Conservation (phyloP, 2,113 vertebrate genomes). For the Hystrix brachyura region DNA sequence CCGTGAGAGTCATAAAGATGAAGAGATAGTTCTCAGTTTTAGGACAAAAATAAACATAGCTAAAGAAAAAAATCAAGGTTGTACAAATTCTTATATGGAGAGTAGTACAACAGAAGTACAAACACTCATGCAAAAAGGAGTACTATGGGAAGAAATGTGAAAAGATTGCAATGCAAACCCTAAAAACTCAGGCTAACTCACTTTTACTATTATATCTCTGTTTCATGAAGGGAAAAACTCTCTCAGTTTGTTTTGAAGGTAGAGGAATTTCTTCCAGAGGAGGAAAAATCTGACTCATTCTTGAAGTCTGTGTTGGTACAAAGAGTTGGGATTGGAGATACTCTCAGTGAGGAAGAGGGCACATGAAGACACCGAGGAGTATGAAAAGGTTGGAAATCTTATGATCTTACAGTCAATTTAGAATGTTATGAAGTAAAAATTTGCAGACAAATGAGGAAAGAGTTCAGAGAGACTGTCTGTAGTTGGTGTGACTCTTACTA, state of each 20-base stretch:
- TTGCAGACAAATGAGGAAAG: background rate
- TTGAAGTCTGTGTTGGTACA: background rate
- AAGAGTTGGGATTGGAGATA: background rate
- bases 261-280: background rate
- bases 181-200: background rate
- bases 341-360: background rate
- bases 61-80: background rate
- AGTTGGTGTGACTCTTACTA: background rate
- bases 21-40: slow-evolving; percentile 9
- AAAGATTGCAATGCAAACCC: background rate
- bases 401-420: background rate
- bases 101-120: background rate
- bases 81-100: background rate
- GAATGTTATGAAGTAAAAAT: background rate
- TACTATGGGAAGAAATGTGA: background rate
- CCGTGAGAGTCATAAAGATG: slow-evolving; percentile 25
- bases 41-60: background rate
- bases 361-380: background rate
- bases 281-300: background rate
- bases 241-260: background rate
- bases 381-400: background rate
- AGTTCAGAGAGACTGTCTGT: background rate
- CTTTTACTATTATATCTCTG: background rate
- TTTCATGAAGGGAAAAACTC: background rate
- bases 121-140: background rate